phyloP scores from a whole-genome alignment of 1,140 invertebrate species.

The Lucilia sericata region DNA sequence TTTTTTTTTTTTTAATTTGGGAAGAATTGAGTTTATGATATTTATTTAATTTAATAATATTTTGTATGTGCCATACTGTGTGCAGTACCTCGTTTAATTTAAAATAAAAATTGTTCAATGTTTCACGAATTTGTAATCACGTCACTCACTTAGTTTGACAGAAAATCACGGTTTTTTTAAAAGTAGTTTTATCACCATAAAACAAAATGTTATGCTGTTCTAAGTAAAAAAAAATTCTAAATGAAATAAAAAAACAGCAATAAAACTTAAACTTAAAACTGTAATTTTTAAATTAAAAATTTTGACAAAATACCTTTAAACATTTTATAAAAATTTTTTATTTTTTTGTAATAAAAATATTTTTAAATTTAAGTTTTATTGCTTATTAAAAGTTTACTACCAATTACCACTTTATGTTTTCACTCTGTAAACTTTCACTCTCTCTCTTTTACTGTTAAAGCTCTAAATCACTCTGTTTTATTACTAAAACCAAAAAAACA shows the following conservation, averaged over 20 bases:
- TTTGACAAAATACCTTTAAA: too few species aligned
- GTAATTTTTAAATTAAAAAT: neutral
- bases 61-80: conserved; percentile 58
- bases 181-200: neutral
- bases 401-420: neutral
- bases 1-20: neutral
- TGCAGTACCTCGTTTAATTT: conserved; percentile 60
- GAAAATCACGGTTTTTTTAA: neutral
- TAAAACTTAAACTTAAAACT: conserved; percentile 17
- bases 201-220: conserved; percentile 39
- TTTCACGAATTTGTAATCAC: neutral
- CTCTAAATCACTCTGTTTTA: neutral
- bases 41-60: conserved; percentile 39
- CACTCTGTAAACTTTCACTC: too few species aligned
- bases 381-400: neutral
- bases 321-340: too few species aligned
- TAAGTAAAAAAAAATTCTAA: conserved; percentile 28
- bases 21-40: conserved; percentile 12
- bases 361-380: conserved; percentile 22
- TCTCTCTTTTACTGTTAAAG: neutral
- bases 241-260: neutral
- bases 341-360: neutral
- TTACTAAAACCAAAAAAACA: neutral
- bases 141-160: neutral
- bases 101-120: neutral